Evolutionary conservation across 2,888 invertebrate species (phyloP).

Genomic region (Theristus sp.): DNA sequence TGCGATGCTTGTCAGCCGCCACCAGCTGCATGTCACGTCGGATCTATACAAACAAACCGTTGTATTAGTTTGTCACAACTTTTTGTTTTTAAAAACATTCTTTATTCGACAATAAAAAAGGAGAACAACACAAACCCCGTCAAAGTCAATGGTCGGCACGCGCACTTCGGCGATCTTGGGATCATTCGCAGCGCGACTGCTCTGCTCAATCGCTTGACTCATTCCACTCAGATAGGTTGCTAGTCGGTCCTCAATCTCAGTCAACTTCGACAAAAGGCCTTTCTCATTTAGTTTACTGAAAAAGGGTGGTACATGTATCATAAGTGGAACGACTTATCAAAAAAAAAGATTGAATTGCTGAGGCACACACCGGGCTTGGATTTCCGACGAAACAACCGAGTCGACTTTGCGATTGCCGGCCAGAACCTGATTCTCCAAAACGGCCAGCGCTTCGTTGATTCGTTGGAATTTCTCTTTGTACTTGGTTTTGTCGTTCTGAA

Average conservation of each 20-base stretch:
- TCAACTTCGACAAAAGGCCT: slow-evolving; percentile 20
- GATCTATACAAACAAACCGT: no score
- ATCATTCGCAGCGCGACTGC: slow-evolving; percentile 17
- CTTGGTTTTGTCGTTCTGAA: not conserved
- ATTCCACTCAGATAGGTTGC: slow-evolving; percentile 17
- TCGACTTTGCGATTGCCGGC: slow-evolving; percentile 23
- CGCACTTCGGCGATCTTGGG: slow-evolving; percentile 12
- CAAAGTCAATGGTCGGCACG: slow-evolving; percentile 18
- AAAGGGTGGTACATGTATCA: no score
- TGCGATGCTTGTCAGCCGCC: slow-evolving; percentile 25
- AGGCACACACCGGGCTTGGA: slow-evolving; percentile 13
- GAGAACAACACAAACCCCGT: not conserved
- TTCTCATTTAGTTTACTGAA: slow-evolving; percentile 25
- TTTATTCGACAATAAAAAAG: no score
- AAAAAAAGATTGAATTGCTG: no score
- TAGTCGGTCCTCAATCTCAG: slow-evolving; percentile 19
- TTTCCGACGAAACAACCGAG: slow-evolving; percentile 16
- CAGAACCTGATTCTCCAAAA: slow-evolving; percentile 22
- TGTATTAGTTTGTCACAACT: no score
- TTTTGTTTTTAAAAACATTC: no score
- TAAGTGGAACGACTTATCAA: no score
- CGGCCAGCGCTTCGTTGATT: slow-evolving; percentile 23
- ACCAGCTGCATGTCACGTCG: slow-evolving; percentile 26
- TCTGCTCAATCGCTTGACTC: slow-evolving; percentile 21
- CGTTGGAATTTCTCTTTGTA: slow-evolving; percentile 9